Base-by-base conservation (phyloP, 2,888 invertebrate species). In the Syritta pipiens region DNA sequence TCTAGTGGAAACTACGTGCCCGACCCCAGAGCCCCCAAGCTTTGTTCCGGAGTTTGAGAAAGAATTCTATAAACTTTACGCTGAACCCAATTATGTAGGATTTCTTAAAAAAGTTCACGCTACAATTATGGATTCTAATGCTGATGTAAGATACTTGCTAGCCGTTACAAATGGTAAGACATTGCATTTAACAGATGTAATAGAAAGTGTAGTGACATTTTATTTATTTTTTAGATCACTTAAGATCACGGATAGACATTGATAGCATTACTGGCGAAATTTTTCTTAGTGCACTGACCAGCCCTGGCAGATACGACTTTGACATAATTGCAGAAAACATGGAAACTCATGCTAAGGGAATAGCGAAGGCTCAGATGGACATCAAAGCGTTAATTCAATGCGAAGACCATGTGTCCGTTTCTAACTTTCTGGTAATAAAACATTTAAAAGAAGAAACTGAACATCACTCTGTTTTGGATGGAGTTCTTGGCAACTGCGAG, bases 371-470 rank as follows among this genome's bases (percentile, higher is more conserved):
- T 4, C 53, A 69, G 3, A 48, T 85, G 2, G 71, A 82, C 10
- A 82, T 85, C 5, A 81, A 82, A 5, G 35, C 69, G 1, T 46
- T 76, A 9, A 79, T 72, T 28, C 75, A 81, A 32, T 85, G 85
- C 67, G 76, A 68, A 14, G 72, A 81, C 3, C 72, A 81, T n/a
- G 48, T 49, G 0, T 42, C 75, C 0, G 84, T 85, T 12, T 79
- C 82, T 0, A 82, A 83, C 26, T 62, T 83, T 0, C 74, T 85
- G 5, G 30, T 84, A 5, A 67, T 84, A 19, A 83, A 83, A 57
- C 79, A 83, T 60, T 75, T 85, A 2, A 81, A 82, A 30, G 85
- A 85, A 53, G 84, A 84, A 46, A 60, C 46, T 9, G 63, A 62
- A 4, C 81, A 84, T 60, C 51, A 79, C 17, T 81, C 82, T n/a